A percentile compares a stretch with the other conserved stretches of the same genome.
phyloP scores from a whole-genome alignment of 2,113 vertebrate species.

The Odocoileus virginianus region DNA sequence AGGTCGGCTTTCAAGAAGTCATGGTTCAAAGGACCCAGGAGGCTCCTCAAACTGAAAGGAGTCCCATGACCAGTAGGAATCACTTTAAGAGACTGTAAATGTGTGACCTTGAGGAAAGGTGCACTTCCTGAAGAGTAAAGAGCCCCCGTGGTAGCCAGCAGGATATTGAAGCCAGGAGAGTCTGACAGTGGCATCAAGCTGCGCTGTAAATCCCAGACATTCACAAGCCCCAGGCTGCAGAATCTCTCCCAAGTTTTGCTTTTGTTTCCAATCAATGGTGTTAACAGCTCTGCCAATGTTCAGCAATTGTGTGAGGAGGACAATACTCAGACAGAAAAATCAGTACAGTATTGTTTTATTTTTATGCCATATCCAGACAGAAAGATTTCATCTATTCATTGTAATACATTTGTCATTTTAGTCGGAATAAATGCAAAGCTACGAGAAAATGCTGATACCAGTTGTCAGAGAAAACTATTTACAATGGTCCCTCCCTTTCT shows the following conservation, averaged over 20 bases:
- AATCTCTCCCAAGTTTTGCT: slow-evolving; percentile 53
- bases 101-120: slow-evolving; percentile 54
- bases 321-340: slow-evolving; percentile 63
- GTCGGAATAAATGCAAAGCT: slow-evolving; percentile 59
- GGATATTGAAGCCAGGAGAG: slow-evolving; percentile 20
- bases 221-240: neutral
- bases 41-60: slow-evolving; percentile 8
- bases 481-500: slow-evolving; percentile 63
- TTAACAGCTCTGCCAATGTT: slow-evolving; percentile 63
- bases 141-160: neutral
- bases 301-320: slow-evolving; percentile 50
- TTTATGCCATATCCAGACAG: slow-evolving; percentile 63
- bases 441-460: slow-evolving; percentile 65
- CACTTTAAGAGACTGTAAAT: slow-evolving; percentile 50
- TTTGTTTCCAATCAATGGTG: slow-evolving; percentile 70
- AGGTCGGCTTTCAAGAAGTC: neutral
- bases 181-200: slow-evolving; percentile 15
- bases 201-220: slow-evolving; percentile 28
- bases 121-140: slow-evolving; percentile 4
- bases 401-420: slow-evolving; percentile 66
- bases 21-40: slow-evolving; percentile 33
- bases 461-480: slow-evolving; percentile 70
- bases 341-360: slow-evolving; percentile 75
- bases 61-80: slow-evolving; percentile 30
- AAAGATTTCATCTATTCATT: slow-evolving; percentile 69